Evolutionary conservation across 1,140 invertebrate species (phyloP).

Genomic region (Drosophila mayri): DNA sequence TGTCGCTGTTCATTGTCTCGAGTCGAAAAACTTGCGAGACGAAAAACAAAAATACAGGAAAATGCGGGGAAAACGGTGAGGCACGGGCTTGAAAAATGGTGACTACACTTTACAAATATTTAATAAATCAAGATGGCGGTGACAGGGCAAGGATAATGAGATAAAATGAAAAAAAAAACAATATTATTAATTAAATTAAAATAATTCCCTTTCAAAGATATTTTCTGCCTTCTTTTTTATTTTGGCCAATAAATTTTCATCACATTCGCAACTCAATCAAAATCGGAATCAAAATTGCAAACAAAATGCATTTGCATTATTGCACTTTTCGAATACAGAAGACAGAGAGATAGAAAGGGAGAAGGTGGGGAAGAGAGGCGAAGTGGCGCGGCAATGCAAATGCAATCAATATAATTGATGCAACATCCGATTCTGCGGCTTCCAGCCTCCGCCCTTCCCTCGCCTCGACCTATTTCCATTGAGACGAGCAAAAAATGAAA

Average conservation of each 20-base stretch:
- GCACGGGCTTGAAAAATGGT: neutral
- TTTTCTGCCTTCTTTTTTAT: neutral
- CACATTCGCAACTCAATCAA: slow-evolving; percentile 34
- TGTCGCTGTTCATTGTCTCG: slow-evolving; percentile 76
- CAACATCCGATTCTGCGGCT: slow-evolving; percentile 33
- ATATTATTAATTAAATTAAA: slow-evolving; percentile 15
- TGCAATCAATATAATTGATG: slow-evolving; percentile 56
- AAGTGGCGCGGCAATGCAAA: slow-evolving; percentile 32
- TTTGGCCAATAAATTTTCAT: slow-evolving; percentile 42
- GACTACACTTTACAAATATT: slow-evolving; percentile 53
- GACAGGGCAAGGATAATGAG: neutral
- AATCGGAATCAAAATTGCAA: slow-evolving; percentile 36
- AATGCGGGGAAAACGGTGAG: neutral
- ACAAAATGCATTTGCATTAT: slow-evolving; percentile 52
- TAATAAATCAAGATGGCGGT: slow-evolving; percentile 66
- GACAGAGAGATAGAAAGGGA: neutral
- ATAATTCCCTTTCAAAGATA: neutral
- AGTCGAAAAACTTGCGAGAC: slow-evolving; percentile 55
- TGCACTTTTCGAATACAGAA: slow-evolving; percentile 34
- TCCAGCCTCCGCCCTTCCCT: neutral
- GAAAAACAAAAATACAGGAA: slow-evolving; percentile 1
- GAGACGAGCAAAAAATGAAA: slow-evolving; percentile 32
- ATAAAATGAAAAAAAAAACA: neutral
- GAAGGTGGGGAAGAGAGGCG: neutral
- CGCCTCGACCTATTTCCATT: slow-evolving; percentile 20